Evolutionary conservation across 2,797 vertebrate genomes (phyloP), one percentile per base, ranked within the genome.

Genomic region (Betta splendens): DNA sequence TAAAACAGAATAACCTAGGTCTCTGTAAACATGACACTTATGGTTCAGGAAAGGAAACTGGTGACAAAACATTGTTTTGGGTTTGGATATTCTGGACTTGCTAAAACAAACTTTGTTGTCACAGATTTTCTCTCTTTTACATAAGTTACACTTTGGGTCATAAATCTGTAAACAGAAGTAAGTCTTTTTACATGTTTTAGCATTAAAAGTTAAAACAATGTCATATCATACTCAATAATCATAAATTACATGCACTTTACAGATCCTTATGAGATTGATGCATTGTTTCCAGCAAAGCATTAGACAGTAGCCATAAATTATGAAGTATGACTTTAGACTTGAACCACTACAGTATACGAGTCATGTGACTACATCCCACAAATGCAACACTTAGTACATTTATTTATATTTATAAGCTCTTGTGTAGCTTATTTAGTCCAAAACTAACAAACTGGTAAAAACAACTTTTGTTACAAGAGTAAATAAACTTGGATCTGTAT

Each of bases 1-100:
- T 81, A 62, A 72, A 61, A 61, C 48, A 46, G 57, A 55, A 61
- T 79, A 84, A 86, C 79, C 77, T 77, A n/a, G n/a, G 71, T 62
- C 66, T 58, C 53, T 42, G 32, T 49, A 56, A 59, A 72, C 51
- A 74, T 67, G 65, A 60, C 32, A 51, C 25, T 16, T 26, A 45
- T 40, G 60, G 58, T 68, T 75, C 25, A 70, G 69, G 43, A 48
- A 4, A 69, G 59, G 42, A 56, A 55, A 56, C 5, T 3, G 8
- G 12, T 12, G 31, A 55, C 5, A 42, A 36, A 55, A 65, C 13
- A 61, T 0, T 18, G 5, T 5, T 6, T 4, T 22, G 25, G 16
- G 16, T 39, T 5, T 22, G n/a, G 9, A 20, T 39, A 44, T 37
- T 51, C 32, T 40, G 16, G 17, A 48, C 28, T 52, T 8, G 32